A percentile compares a stretch with the other conserved stretches of the same genome.
Conservation (phyloP, 2,888 invertebrate species). For the Rhopalosiphum nymphaeae region DNA sequence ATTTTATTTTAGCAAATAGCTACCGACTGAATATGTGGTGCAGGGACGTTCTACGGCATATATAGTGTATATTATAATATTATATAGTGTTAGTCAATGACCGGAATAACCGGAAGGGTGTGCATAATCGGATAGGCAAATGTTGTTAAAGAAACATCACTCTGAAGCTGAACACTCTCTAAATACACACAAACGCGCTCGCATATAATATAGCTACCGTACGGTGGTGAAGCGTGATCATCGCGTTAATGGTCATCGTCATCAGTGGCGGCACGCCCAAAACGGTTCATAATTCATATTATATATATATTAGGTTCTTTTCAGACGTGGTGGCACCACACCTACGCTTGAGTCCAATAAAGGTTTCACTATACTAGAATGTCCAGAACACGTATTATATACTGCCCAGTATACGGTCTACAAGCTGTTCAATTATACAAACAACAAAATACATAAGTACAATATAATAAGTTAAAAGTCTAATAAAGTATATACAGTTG, state of each 20-base stretch:
- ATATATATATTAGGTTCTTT: neutral
- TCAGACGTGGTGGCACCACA: constrained; percentile 28
- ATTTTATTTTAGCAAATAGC: neutral
- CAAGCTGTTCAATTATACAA: neutral
- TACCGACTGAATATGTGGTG: neutral
- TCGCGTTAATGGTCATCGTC: constrained; percentile 12
- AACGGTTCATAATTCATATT: neutral
- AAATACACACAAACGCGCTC: neutral
- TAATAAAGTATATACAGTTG: neutral
- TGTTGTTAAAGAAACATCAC: neutral
- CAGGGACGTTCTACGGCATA: neutral
- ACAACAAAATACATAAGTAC: neutral
- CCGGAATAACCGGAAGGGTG: neutral
- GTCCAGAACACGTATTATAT: neutral
- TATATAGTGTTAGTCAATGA: neutral
- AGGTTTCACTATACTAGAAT: neutral
- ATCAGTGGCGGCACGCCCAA: neutral
- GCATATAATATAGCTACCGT: neutral
- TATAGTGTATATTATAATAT: neutral
- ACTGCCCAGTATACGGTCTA: neutral
- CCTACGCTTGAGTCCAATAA: neutral
- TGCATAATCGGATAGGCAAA: neutral
- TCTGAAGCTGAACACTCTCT: neutral
- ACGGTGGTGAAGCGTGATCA: neutral
- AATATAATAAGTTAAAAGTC: neutral